Percentiles rank a stretch among this genome's conserved stretches.
phyloP scores from a whole-genome alignment of 2,113 vertebrate species.

The Corydoras maculifer region DNA sequence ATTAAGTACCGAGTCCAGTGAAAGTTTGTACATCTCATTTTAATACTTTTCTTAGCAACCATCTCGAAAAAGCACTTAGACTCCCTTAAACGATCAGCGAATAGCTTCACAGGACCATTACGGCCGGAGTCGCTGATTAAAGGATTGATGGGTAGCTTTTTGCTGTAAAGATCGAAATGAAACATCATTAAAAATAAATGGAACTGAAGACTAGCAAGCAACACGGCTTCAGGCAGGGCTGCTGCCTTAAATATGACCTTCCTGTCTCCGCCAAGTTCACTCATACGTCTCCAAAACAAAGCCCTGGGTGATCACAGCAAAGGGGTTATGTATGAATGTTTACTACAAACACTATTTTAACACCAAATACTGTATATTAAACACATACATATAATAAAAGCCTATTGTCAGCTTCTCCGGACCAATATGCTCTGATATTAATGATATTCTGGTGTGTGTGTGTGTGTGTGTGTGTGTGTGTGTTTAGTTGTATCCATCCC shows the following conservation, averaged over 20 bases:
- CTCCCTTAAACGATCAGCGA: not conserved
- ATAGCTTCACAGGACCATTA: not conserved
- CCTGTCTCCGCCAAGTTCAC: not conserved
- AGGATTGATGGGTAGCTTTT: constrained; percentile 2
- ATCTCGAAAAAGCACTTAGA: not conserved
- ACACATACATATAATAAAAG: too few species aligned
- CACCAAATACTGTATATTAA: too few species aligned
- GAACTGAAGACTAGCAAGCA: not conserved
- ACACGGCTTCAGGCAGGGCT: not conserved
- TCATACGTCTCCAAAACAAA: not conserved
- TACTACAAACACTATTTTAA: too few species aligned
- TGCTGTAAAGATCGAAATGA: constrained; percentile 5
- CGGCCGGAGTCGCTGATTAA: not conserved
- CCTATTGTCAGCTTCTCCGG: too few species aligned
- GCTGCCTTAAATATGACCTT: not conserved
- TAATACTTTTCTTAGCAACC: not conserved
- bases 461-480: too few species aligned
- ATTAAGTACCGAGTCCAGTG: not conserved
- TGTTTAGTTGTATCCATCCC: too few species aligned
- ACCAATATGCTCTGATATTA: too few species aligned
- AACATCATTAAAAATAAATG: constrained; percentile 11
- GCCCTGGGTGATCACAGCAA: too few species aligned
- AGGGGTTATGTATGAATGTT: too few species aligned
- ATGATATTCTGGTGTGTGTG: too few species aligned
- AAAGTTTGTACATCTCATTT: too few species aligned